Evolutionary conservation across 1,140 invertebrate genomes (phyloP), one percentile per base, ranked within the genome.

Genomic region (Drosophila baimaii): DNA sequence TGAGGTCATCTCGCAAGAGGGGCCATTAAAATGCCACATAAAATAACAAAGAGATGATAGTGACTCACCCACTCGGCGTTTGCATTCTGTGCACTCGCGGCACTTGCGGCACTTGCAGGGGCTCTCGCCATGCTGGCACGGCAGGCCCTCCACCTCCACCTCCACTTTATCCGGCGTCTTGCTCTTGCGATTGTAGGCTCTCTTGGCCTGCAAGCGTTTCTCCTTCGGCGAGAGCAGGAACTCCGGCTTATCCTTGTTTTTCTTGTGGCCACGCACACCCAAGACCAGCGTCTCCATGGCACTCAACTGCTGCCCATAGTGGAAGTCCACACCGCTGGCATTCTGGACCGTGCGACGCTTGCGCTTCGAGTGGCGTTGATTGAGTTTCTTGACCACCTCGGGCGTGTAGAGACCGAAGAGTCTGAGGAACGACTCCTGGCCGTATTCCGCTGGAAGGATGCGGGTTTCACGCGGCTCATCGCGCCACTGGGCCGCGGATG

Each of bases 271-370:
- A 25, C 77, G 77, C 2, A 58, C 23, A 13, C 85, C 81, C 49
- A 79, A 37, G 5, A 76, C 73, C n/a, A 54, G n/a, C 5, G 64
- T 65, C 65, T 92, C 91, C 63, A 92, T 66, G 41, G 68, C 58
- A 15, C 62, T 58, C 33, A 89, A 5, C 54, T 88, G 78, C 25
- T 90, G 90, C n/a, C 91, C 91, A 56, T 92, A 92, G 46, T 91
- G 91, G 62, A 86, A 92, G 52, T 90, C 91, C 17, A 78, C 73
- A 10, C 85, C 79, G 35, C 90, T 91, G 9, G 88, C 91, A 37
- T 83, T 92, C 29, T 90, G 81, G 3, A 92, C 90, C 17, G 80
- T 90, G 21, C 91, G 89, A 13, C 90, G 89, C 62, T 90, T 91
- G 15, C 91, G 76, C 51, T 92, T 90, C n/a, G 91, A 91, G 37